These are phyloP conservation scores for Ceratosolen fusciceps DNA, from an alignment of 1,140 invertebrate genomes.

Conservation along the genomic window DNA sequence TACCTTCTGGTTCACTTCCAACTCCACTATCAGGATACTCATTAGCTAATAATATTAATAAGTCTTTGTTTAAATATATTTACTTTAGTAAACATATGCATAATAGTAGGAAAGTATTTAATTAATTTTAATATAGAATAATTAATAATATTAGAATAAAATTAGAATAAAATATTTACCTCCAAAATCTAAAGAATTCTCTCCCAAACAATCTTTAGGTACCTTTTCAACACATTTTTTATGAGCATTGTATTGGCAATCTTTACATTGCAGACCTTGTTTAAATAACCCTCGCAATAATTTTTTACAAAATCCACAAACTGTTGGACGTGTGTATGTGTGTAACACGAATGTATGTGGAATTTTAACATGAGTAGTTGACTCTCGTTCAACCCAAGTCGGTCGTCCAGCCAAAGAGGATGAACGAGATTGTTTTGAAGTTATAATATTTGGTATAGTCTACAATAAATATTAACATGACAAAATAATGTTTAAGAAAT, in stretches of 20 bases:
- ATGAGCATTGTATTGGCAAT: slow-evolving; percentile 98
- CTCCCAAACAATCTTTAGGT: slow-evolving; percentile 96
- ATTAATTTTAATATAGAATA: too few relatives aligned
- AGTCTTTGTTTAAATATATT: too few relatives aligned
- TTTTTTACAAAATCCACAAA: slow-evolving; percentile 96
- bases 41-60: slow-evolving; percentile 60
- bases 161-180: slow-evolving; percentile 60
- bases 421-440: slow-evolving; percentile 75
- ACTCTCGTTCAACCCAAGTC: slow-evolving; percentile 82
- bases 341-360: slow-evolving; percentile 94
- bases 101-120: too few relatives aligned
- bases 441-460: slow-evolving; percentile 66
- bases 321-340: slow-evolving; percentile 94
- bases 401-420: slow-evolving; percentile 83
- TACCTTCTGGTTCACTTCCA: slow-evolving; percentile 76
- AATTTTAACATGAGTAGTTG: slow-evolving; percentile 83
- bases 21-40: slow-evolving; percentile 79
- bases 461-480: slow-evolving; percentile 46
- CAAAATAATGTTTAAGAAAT: not conserved
- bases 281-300: slow-evolving; percentile 95
- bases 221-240: slow-evolving; percentile 96
- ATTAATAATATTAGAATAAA: too few relatives aligned
- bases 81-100: too few relatives aligned
- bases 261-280: slow-evolving; percentile 97
- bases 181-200: slow-evolving; percentile 74